These are phyloP conservation scores for Maniola hyperantus DNA, from an alignment of 2,888 invertebrate genomes.

Conservation along the genomic window DNA sequence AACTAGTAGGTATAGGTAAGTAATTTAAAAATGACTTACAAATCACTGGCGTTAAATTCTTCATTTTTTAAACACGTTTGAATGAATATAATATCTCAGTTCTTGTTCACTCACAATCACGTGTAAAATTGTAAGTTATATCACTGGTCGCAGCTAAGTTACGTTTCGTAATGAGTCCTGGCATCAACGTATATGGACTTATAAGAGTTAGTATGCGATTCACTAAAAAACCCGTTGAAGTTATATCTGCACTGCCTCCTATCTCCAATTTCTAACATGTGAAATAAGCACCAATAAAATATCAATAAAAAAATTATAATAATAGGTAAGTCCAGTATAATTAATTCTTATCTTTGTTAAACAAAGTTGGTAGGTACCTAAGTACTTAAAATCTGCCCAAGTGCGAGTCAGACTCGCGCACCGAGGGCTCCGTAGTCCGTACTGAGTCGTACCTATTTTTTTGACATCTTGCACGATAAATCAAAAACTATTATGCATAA, in stretches of 20 bases:
- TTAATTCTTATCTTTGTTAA: too few relatives aligned
- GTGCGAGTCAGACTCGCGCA: too few relatives aligned
- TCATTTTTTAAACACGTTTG: slow-evolving; percentile 8
- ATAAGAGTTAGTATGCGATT: slow-evolving; percentile 30
- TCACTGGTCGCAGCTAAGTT: slow-evolving; percentile 10
- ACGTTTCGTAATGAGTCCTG: slow-evolving; percentile 24
- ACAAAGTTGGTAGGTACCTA: too few relatives aligned
- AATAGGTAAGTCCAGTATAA: background rate
- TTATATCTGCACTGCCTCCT: slow-evolving; percentile 23
- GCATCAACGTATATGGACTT: slow-evolving; percentile 29
- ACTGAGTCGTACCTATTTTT: too few relatives aligned
- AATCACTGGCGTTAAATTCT: slow-evolving; percentile 5
- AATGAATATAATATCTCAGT: background rate
- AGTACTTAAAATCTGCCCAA: too few relatives aligned
- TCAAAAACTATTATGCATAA: too few relatives aligned
- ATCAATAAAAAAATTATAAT: too few relatives aligned
- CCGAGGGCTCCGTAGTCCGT: too few relatives aligned
- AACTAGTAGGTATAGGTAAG: too few relatives aligned
- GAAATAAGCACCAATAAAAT: background rate
- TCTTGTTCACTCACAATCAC: slow-evolving; percentile 1
- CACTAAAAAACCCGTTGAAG: slow-evolving; percentile 33
- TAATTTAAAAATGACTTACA: slow-evolving; percentile 16
- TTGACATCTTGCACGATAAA: too few relatives aligned
- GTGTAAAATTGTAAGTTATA: slow-evolving; percentile 6
- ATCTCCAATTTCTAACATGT: background rate